phyloP scores from a whole-genome alignment of 2,888 invertebrate species.

The Microdon myrmicae region DNA sequence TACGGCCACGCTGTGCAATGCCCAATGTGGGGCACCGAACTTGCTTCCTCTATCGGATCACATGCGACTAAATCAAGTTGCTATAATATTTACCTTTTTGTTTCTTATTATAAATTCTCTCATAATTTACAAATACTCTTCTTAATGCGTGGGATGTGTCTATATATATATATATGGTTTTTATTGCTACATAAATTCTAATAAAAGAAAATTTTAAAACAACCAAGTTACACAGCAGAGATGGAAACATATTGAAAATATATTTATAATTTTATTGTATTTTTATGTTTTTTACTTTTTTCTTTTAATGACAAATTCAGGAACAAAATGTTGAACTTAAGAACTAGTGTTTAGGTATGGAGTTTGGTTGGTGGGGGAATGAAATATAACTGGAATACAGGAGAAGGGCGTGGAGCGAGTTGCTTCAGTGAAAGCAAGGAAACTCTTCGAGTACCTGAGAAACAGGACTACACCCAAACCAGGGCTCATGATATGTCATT shows the following conservation, averaged over 20 bases:
- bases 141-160: slow-evolving; percentile 18
- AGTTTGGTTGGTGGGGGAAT: not conserved
- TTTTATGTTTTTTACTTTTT: slow-evolving; percentile 1
- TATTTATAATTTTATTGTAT: slow-evolving; percentile 1
- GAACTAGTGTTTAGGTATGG: slow-evolving; percentile 3
- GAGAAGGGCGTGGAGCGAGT: too few species aligned
- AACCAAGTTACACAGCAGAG: slow-evolving; percentile 46
- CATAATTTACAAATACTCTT: slow-evolving; percentile 41
- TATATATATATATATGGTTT: slow-evolving; percentile 20
- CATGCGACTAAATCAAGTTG: slow-evolving; percentile 22
- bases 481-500: too few species aligned
- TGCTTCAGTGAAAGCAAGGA: too few species aligned
- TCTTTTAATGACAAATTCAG: slow-evolving; percentile 45
- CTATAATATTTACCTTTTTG: too few species aligned
- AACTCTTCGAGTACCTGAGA: too few species aligned
- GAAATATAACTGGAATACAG: not conserved
- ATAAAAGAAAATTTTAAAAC: slow-evolving; percentile 43
- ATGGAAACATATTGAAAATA: too few species aligned
- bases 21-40: slow-evolving; percentile 30
- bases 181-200: too few species aligned
- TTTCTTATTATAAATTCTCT: slow-evolving; percentile 21
- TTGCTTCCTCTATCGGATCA: slow-evolving; percentile 21
- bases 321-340: slow-evolving; percentile 49
- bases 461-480: too few species aligned
- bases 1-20: slow-evolving; percentile 35